These are phyloP conservation scores for Phania funesta DNA, from an alignment of 2,888 invertebrate species.

Conservation along the genomic window DNA sequence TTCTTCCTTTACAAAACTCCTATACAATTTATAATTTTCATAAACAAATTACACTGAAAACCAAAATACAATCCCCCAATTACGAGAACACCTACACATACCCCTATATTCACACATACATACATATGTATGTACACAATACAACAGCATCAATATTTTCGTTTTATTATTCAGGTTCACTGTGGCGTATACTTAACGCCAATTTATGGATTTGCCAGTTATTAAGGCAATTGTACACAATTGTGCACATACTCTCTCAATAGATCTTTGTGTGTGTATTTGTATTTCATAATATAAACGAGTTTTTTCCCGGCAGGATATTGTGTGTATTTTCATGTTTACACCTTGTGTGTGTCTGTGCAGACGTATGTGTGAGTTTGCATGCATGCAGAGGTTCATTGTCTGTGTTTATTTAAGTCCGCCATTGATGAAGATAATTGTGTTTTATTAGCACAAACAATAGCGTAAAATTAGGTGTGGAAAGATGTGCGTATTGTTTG, in stretches of 20 bases:
- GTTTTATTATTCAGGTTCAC: constrained; percentile 58
- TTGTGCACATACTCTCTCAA: background rate
- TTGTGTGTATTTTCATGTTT: constrained; percentile 71
- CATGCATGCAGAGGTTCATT: background rate
- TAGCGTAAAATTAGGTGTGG: constrained; percentile 73
- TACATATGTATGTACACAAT: background rate
- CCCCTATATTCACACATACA: background rate
- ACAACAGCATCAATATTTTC: constrained; percentile 35
- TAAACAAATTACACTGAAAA: too few species aligned
- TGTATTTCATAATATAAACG: background rate
- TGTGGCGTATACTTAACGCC: constrained; percentile 62
- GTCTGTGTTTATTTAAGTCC: constrained; percentile 58
- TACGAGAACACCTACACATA: too few species aligned
- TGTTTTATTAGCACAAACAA: constrained; percentile 79
- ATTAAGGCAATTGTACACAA: constrained; percentile 37
- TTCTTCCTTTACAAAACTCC: too few species aligned
- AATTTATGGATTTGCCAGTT: constrained; percentile 63
- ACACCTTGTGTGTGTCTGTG: constrained; percentile 67
- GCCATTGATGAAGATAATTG: constrained; percentile 79
- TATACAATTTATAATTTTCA: too few species aligned
- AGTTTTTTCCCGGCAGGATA: background rate
- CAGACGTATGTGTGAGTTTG: background rate
- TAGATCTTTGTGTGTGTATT: background rate
- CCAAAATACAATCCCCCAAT: too few species aligned
- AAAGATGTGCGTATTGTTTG: constrained; percentile 70